Evolutionary conservation across 2,797 vertebrate species (phyloP).

Genomic region (Picus viridis): DNA sequence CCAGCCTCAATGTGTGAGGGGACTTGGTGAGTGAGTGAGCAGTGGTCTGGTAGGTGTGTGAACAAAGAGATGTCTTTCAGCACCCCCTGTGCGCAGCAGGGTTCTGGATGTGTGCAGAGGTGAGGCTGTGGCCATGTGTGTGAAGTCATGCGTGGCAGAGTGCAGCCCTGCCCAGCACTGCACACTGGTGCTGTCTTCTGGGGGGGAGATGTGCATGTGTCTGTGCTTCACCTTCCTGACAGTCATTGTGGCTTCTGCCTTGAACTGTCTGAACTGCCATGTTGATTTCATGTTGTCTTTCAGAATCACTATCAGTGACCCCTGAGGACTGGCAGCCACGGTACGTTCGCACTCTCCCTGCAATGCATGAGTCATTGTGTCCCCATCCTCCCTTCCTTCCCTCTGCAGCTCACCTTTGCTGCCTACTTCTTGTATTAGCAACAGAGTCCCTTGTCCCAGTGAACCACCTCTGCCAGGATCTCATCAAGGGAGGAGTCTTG

Average conservation of each 20-base stretch:
- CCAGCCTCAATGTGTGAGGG: not conserved
- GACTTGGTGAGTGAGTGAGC: not conserved
- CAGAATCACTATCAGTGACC: conserved; percentile 99
- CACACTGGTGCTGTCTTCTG: not conserved
- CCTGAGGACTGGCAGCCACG: conserved; percentile 92
- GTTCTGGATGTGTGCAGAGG: not conserved
- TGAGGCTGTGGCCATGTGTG: not conserved
- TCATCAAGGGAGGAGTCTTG: conserved; percentile 62
- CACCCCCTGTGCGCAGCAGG: accelerated
- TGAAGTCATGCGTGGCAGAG: not conserved
- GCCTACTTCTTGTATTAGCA: conserved; percentile 45
- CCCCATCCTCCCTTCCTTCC: conserved; percentile 41
- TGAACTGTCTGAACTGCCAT: conserved; percentile 82
- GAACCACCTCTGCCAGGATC: conserved; percentile 65
- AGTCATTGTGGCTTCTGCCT: conserved; percentile 68
- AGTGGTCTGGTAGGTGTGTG: not conserved
- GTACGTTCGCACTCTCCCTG: conserved; percentile 87
- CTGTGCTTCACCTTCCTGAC: conserved; percentile 42
- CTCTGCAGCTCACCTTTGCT: conserved; percentile 71
- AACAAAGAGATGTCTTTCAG: not conserved
- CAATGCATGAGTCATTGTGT: conserved; percentile 79
- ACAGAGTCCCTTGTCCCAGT: conserved; percentile 60
- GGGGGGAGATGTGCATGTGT: not conserved
- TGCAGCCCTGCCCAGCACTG: not conserved
- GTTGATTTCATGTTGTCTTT: conserved; percentile 92